A percentile compares a stretch with the other conserved stretches of the same genome.
phyloP scores from a whole-genome alignment of 2,113 vertebrate species.

The Limanda limanda region DNA sequence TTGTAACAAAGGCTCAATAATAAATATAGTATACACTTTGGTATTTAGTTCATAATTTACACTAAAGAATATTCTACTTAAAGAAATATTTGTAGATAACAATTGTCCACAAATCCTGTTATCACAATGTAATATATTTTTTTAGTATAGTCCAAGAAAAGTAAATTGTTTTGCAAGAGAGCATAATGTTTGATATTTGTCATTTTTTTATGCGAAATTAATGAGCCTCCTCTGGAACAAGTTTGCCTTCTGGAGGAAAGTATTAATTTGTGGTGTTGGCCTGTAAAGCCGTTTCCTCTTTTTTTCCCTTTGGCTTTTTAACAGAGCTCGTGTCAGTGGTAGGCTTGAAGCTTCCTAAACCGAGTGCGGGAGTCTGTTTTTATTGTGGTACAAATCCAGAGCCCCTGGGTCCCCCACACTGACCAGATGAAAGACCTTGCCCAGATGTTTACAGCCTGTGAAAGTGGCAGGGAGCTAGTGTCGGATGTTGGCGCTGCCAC shows the following conservation, averaged over 20 bases:
- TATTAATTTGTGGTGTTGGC: conserved; percentile 80
- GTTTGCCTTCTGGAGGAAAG: conserved; percentile 79
- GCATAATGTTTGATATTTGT: conserved; percentile 43
- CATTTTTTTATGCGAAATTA: conserved; percentile 74
- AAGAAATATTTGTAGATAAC: neutral
- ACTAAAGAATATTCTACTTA: neutral
- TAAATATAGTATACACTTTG: neutral
- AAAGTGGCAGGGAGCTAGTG: conserved; percentile 80
- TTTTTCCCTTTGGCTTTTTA: conserved; percentile 44
- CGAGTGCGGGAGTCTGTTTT: conserved; percentile 74
- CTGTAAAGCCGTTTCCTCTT: conserved; percentile 57
- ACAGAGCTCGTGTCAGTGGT: conserved; percentile 68
- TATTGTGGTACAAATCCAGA: conserved; percentile 79
- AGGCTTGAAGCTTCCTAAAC: conserved; percentile 68
- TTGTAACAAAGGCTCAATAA: neutral
- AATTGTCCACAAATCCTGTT: neutral
- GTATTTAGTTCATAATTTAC: neutral
- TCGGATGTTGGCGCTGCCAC: conserved; percentile 77
- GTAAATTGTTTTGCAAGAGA: neutral
- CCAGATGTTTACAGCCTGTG: conserved; percentile 85
- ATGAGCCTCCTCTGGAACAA: conserved; percentile 72
- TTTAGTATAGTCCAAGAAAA: neutral
- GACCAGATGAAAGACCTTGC: conserved; percentile 84
- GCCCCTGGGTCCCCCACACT: conserved; percentile 80
- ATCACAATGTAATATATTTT: neutral